Conservation (phyloP, 2,113 vertebrate species). For the Climacteris rufus region DNA sequence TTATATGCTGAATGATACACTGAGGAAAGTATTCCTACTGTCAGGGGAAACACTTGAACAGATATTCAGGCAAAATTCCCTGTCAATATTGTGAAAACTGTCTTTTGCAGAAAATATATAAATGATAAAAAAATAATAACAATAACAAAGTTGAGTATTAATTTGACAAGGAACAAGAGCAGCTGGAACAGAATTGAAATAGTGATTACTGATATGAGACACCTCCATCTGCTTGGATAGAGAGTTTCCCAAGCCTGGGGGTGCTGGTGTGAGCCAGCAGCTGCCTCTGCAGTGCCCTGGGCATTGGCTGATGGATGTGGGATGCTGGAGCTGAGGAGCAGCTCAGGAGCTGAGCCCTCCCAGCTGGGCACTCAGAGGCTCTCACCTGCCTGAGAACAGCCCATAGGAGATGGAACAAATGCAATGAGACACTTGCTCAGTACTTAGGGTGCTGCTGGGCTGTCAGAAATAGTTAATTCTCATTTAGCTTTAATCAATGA, state of each 20-base stretch:
- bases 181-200: background rate
- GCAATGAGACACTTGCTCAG: background rate
- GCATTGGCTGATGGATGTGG: background rate
- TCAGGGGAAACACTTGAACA: conserved; percentile 28
- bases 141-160: background rate
- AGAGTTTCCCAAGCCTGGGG: background rate
- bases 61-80: background rate
- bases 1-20: conserved; percentile 43
- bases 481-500: background rate
- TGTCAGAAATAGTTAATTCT: background rate
- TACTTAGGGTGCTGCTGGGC: background rate
- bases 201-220: background rate
- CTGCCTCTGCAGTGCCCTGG: background rate
- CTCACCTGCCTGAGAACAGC: background rate
- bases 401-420: background rate
- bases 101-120: background rate
- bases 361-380: background rate
- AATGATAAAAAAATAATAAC: background rate
- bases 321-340: background rate
- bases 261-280: background rate
- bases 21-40: background rate
- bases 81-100: background rate
- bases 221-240: background rate
- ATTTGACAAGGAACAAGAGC: background rate
- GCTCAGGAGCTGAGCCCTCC: background rate